Conservation (phyloP, 1,140 invertebrate species). For the Panonychus citri region DNA sequence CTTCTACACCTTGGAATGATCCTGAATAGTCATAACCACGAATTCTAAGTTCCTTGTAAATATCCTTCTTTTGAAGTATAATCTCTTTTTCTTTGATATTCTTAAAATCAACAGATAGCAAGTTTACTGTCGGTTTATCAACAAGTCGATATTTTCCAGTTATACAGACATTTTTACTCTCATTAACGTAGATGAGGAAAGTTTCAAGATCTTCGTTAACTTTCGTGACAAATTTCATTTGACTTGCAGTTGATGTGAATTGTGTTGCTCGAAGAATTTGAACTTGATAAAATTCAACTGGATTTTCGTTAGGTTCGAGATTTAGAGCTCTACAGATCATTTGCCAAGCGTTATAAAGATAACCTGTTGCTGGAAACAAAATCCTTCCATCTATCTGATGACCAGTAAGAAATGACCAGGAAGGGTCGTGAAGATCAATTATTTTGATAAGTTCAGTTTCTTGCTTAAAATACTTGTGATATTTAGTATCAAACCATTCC, state of each 20-base stretch:
- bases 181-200: slow-evolving; percentile 75
- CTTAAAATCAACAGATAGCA: slow-evolving; percentile 22
- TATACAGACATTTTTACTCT: slow-evolving; percentile 54
- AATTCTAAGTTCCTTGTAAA: slow-evolving; percentile 69
- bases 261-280: slow-evolving; percentile 52
- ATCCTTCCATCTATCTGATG: slow-evolving; percentile 80
- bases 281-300: slow-evolving; percentile 58
- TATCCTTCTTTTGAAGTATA: slow-evolving; percentile 1
- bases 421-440: slow-evolving; percentile 41
- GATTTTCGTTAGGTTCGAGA: too few species aligned
- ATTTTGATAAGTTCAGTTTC: slow-evolving; percentile 39
- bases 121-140: slow-evolving; percentile 19
- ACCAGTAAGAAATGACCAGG: slow-evolving; percentile 51
- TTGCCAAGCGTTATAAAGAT: slow-evolving; percentile 73
- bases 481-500: slow-evolving; percentile 49
- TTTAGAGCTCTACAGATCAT: slow-evolving; percentile 57
- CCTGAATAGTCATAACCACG: slow-evolving; percentile 78
- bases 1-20: slow-evolving; percentile 52
- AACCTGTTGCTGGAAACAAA: slow-evolving; percentile 83
- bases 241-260: slow-evolving; percentile 43
- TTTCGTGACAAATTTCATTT: slow-evolving; percentile 65
- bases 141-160: slow-evolving; percentile 36
- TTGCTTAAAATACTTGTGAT: slow-evolving; percentile 16
- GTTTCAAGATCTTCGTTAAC: slow-evolving; percentile 62
- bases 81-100: slow-evolving; percentile 24